Base-by-base conservation (phyloP, 2,797 vertebrate genomes). In the Xenentodon cancila region DNA sequence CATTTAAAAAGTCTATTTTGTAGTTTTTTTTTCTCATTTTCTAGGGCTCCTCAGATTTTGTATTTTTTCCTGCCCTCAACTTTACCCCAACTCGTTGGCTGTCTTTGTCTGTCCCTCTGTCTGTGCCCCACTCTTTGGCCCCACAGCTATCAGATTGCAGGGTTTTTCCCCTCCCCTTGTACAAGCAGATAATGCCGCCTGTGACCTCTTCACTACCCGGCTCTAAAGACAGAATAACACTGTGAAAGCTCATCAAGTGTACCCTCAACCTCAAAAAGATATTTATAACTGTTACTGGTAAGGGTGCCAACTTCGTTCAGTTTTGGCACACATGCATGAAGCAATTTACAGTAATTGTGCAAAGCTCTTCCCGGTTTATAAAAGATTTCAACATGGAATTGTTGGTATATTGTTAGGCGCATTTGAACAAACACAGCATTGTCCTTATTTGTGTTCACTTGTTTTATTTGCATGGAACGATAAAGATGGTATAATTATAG, bases 111-210 rank as follows among this genome's bases (percentile, higher is more conserved):
- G 34, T 77, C 56, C 59, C 71, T 82, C 68, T 70, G 46, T 82
- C 77, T 73, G 56, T 82, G 62, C 82, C 83, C 80, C 86, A 83
- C 73, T 82, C 81, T 85, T 84, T 82, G 80, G 85, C 86, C 86
- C 69, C 88, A 86, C 52, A 75, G 77, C 80, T 88, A 91, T 92
- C 89, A 85, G 79, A 85, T 88, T 89, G 77, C 89, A 88, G 63
- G 9, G n/a, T 74, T 81, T 81, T 78, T 51, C 76, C 79, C 81
- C 84, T 86, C 80, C 84, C 68, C 81, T 82, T 79, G 76, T 83
- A 62, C 77, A 82, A 77, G 76, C 74, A 80, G 82, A 91, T 86
- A 78, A 85, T 87, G 87, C 73, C 57, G 67, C 64, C 82, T 75
- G 16, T 84, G 81, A 87, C 88, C 82, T 81, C 68, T 73, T 43